Conservation (phyloP, 2,113 vertebrate species). For the Gallinago media region DNA sequence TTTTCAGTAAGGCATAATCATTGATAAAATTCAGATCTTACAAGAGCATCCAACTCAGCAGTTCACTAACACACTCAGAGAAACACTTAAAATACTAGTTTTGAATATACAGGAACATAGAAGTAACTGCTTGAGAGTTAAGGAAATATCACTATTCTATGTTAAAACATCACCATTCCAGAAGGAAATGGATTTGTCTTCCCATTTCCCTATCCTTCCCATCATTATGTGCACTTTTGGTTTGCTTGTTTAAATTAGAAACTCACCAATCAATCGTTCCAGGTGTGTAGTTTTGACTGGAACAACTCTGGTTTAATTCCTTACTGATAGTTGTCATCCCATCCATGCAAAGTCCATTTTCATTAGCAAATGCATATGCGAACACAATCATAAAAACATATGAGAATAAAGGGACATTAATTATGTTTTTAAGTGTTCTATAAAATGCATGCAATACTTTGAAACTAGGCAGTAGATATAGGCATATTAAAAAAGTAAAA, state of each 20-base stretch:
- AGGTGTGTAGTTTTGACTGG: conserved; percentile 66
- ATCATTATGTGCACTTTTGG: background rate
- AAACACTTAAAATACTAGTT: background rate
- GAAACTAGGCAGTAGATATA: background rate
- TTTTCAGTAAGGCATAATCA: background rate
- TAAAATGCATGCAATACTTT: background rate
- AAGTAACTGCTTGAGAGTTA: background rate
- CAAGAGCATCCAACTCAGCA: background rate
- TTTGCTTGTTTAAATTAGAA: background rate
- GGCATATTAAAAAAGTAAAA: background rate
- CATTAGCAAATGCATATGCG: background rate
- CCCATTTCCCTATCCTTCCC: background rate
- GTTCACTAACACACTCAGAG: background rate
- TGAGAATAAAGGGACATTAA: background rate
- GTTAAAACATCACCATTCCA: background rate
- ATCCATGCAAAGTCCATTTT: conserved; percentile 42
- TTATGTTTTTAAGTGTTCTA: background rate
- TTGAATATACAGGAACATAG: background rate
- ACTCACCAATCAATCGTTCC: conserved; percentile 77
- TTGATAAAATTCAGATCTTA: background rate
- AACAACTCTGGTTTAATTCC: conserved; percentile 54
- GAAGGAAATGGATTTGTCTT: background rate
- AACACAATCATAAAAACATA: background rate
- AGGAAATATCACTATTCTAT: background rate
- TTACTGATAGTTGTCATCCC: conserved; percentile 58